Conservation (phyloP, 2,113 vertebrate species). For the Hepsetus odoe region DNA sequence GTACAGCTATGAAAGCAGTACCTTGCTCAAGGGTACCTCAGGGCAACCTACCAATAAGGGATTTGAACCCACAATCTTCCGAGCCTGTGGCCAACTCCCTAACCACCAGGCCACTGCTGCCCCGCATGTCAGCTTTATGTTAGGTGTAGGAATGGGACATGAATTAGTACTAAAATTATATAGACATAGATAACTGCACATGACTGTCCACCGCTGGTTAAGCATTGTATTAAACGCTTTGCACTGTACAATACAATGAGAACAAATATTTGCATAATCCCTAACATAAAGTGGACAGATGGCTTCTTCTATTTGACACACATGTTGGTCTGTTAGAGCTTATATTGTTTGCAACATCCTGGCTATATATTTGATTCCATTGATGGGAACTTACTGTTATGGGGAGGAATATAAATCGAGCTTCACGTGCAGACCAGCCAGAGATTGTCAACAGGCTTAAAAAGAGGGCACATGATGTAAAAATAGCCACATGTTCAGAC, state of each 20-base stretch:
- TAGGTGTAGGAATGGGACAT: too few species aligned
- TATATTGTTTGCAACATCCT: conserved; percentile 12
- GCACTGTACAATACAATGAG: background rate
- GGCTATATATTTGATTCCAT: conserved; percentile 22
- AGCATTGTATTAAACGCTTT: background rate
- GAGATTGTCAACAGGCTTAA: background rate
- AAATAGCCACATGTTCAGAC: background rate
- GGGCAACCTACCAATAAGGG: too few species aligned
- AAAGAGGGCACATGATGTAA: background rate
- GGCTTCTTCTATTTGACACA: conserved; percentile 23
- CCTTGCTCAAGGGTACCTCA: too few species aligned
- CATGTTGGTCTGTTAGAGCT: conserved; percentile 14
- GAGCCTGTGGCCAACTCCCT: too few species aligned
- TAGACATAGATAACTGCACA: conserved; percentile 15
- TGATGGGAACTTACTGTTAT: conserved; percentile 4
- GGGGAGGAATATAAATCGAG: conserved; percentile 7
- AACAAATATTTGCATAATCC: conserved; percentile 36
- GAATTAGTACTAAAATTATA: background rate
- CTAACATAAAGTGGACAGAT: conserved; percentile 10
- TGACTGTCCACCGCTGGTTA: background rate
- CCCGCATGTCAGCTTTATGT: too few species aligned
- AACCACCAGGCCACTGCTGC: too few species aligned
- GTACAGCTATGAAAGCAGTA: too few species aligned
- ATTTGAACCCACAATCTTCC: too few species aligned
- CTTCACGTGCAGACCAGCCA: background rate